phyloP scores from a whole-genome alignment of 2,888 invertebrate genomes.

The Pemphredon lugubris region DNA sequence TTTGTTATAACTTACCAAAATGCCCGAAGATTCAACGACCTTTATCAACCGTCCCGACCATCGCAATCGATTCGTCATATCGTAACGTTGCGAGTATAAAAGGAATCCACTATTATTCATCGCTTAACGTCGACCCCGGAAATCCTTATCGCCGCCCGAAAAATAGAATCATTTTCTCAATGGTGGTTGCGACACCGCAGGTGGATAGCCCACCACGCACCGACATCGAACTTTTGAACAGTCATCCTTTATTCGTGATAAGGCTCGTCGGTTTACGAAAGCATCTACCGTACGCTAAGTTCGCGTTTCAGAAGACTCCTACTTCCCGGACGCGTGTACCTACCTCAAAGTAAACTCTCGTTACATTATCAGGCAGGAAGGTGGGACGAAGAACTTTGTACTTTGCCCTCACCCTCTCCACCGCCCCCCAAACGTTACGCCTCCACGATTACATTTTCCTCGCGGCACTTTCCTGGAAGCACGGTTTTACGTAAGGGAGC shows the following conservation, averaged over 20 bases:
- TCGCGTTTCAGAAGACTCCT: conserved; percentile 18
- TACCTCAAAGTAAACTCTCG: conserved; percentile 55
- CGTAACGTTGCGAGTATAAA: too few relatives aligned
- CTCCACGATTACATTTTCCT: conserved; percentile 37
- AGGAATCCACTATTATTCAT: too few relatives aligned
- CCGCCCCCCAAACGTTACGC: conserved; percentile 15
- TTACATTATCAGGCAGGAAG: conserved; percentile 55
- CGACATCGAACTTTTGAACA: conserved; percentile 36
- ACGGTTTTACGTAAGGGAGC: conserved; percentile 16
- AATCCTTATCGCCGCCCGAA: too few relatives aligned
- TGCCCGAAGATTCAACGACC: too few relatives aligned
- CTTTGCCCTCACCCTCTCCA: conserved; percentile 24
- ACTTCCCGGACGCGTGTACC: conserved; percentile 29
- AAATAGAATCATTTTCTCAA: too few relatives aligned
- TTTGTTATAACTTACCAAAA: too few relatives aligned
- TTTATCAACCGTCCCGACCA: too few relatives aligned
- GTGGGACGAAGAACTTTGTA: conserved; percentile 50
- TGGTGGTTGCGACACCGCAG: background rate
- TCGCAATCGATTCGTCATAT: too few relatives aligned
- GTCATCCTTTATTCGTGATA: conserved; percentile 56
- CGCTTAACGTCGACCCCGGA: too few relatives aligned
- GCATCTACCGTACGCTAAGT: conserved; percentile 23
- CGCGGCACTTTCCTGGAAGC: conserved; percentile 5
- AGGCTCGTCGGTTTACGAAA: conserved; percentile 42
- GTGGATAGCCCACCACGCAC: conserved; percentile 28